Base-by-base conservation (phyloP, 2,888 invertebrate genomes). In the Cacoxenus indagator region DNA sequence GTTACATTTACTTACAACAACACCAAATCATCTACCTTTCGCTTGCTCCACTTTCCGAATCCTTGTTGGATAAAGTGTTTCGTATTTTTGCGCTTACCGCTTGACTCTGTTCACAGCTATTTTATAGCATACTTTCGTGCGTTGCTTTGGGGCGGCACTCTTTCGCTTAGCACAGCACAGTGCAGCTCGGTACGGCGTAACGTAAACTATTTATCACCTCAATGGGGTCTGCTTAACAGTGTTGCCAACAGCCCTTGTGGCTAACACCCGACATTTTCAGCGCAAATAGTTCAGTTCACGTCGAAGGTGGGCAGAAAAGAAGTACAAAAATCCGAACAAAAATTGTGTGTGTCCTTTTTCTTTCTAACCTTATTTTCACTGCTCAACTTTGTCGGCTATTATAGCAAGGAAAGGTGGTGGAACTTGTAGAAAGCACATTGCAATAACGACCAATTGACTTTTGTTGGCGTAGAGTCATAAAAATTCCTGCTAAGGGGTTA, bases 41-140 rank as follows among this genome's bases (percentile, higher is more conserved):
- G n/a, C n/a, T n/a, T n/a, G n/a, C n/a, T n/a, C n/a, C n/a, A n/a
- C 11, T n/a, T 43, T 43, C 45, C n/a, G 45, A n/a, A 43, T 43
- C 11, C 45, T 43, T n/a, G 9, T n/a, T 43, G 45, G 45, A n/a
- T 43, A 43, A n/a, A 43, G 11, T n/a, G 45, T n/a, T n/a, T 14
- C 43, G 31, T 31, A 4, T 6, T 6, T 31, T 4, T 31, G 31
- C 31, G 31, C 31, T 37, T 37, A 37, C n/a, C n/a, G n/a, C n/a
- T n/a, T n/a, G n/a, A n/a, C n/a, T 37, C 14, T 37, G 8, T 11
- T 4, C 14, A 11, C 37, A 37, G n/a, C 14, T 46, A 9, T 48
- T 48, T 48, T 48, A 48, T 48, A n/a, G 48, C 48, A 48, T 48
- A 48, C 48, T 48, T 48, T 48, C 17, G 48, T 48, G 48, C 48